A percentile compares a stretch with the other conserved stretches of the same genome.
Evolutionary conservation across 2,113 vertebrate species (phyloP).

Genomic region (Pheucticus melanocephalus): DNA sequence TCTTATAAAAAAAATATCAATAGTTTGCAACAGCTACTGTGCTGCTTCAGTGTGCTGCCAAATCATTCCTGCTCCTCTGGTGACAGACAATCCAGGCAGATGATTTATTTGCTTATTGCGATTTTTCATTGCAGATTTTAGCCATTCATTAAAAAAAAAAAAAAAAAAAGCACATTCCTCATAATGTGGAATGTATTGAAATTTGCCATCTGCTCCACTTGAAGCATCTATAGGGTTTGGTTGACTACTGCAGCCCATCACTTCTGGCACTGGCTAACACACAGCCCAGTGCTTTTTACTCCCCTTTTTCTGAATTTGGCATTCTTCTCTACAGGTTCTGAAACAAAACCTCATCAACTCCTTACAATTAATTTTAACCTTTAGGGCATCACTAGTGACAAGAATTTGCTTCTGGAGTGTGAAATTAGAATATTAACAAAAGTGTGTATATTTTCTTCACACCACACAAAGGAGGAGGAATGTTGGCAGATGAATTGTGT

Average conservation of each 20-base stretch:
- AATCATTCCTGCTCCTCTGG: neutral
- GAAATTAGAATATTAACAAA: conserved; percentile 6
- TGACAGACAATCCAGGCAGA: neutral
- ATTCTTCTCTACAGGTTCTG: neutral
- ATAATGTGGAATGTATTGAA: conserved; percentile 37
- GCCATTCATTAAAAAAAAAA: neutral
- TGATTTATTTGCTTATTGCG: neutral
- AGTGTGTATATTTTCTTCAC: neutral
- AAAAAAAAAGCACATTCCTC: conserved; percentile 4
- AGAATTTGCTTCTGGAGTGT: neutral
- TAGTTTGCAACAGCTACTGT: neutral
- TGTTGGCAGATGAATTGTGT: neutral
- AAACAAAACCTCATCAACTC: neutral
- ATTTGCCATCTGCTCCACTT: conserved; percentile 56
- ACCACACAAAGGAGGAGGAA: neutral
- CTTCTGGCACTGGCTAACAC: neutral
- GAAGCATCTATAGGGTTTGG: neutral
- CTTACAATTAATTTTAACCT: neutral
- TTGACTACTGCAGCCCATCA: conserved; percentile 13
- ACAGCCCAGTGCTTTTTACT: neutral
- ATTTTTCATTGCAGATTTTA: conserved; percentile 43
- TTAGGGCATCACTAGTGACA: neutral
- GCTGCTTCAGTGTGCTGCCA: neutral
- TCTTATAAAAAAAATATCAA: neutral
- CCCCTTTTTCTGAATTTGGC: neutral